phyloP scores from a whole-genome alignment of 2,888 invertebrate genomes.

The Acholoe squamosa region DNA sequence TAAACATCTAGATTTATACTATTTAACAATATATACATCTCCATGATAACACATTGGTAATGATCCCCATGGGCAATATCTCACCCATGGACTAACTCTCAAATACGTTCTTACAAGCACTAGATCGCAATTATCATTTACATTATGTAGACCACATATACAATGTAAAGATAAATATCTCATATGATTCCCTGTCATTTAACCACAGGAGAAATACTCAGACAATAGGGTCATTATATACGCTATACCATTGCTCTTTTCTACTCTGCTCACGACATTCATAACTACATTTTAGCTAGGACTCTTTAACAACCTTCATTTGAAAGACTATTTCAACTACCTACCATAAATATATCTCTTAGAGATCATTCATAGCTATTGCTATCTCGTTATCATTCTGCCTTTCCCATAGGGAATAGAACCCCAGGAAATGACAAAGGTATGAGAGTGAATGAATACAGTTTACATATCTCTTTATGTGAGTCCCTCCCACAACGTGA shows the following conservation, averaged over 20 bases:
- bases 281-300: not conserved
- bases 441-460: not conserved
- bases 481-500: not conserved
- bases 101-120: not conserved
- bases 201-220: not conserved
- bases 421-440: not conserved
- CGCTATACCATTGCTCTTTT: not conserved
- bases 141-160: not conserved
- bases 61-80: not conserved
- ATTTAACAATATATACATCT: no score
- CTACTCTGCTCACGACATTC: not conserved
- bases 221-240: not conserved
- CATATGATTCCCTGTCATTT: not conserved
- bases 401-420: not conserved
- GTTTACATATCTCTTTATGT: not conserved
- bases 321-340: slow-evolving; percentile 33
- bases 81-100: not conserved
- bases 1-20: no score
- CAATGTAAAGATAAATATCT: not conserved
- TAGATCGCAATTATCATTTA: not conserved
- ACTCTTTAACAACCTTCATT: not conserved
- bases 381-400: not conserved
- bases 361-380: not conserved
- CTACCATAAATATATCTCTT: slow-evolving; percentile 9
- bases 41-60: no score